Evolutionary conservation across 1,140 invertebrate species (phyloP), one percentile per base, ranked within the genome.

Genomic region (Listronotus oregonensis): DNA sequence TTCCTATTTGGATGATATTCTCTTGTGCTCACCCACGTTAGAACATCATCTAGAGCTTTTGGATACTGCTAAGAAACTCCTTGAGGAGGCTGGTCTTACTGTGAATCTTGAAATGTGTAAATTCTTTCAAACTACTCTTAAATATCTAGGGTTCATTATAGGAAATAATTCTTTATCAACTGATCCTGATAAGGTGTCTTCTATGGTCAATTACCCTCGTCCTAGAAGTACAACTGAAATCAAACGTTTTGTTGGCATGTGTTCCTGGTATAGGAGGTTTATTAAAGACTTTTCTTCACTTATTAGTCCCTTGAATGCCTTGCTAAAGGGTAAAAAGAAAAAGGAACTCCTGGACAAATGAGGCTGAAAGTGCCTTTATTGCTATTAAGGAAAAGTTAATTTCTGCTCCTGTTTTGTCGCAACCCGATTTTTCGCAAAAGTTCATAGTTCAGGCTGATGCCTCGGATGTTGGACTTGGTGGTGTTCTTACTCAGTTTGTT

Each of bases 211-310:
- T 2, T 79, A 73, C 34, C 69, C 70, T 3, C 39, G 42, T 7
- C 79, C 78, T 0, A 60, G 15, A 15, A 79, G 64, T 27, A 6
- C 66, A 0, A 72, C 68, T 6, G 68, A 80, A 47, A 39, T 37
- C 8, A 37, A 37, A 37, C 11, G 34, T 12, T 37, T 37, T 8
- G 34, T 10, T 1, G 34, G 34, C 82, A 0, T 73, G 15, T 17
- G 15, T 17, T 71, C 73, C 17, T 84, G 79, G 71, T 84, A 82
- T 57, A 69, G 79, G 44, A 69, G 79, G 15, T 84, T 82, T 62
- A 67, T 82, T 9, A 68, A 71, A 37, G 68, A 81, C 43, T 75
- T 81, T 50, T 68, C 79, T 6, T 67, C 68, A 7, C n/a, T 80
- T 5, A 72, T 75, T 8, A 71, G 64, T 1, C 79, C 80, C 11